A percentile compares a stretch with the other conserved stretches of the same genome.
These are phyloP conservation scores for Microplitis deprimator DNA, from an alignment of 2,888 invertebrate species.

Conservation along the genomic window DNA sequence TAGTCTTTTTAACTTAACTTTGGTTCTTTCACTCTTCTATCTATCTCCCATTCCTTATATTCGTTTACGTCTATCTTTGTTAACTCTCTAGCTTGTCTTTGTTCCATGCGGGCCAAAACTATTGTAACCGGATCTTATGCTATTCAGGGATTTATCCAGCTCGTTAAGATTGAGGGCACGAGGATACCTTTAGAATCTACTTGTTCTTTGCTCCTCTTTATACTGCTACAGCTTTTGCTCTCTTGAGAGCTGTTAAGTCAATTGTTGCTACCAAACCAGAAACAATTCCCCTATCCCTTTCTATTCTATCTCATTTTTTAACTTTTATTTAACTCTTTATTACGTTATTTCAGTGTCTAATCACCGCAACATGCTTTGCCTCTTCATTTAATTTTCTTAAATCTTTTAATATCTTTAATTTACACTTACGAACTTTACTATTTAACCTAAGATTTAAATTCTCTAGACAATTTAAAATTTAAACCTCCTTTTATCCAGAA, in stretches of 20 bases:
- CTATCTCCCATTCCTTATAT: neutral
- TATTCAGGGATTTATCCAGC: constrained; percentile 45
- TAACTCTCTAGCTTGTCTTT: constrained; percentile 23
- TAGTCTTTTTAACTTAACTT: constrained; percentile 2
- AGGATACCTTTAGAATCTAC: neutral
- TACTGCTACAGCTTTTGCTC: constrained; percentile 15
- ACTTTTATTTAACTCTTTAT: neutral
- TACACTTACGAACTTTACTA: neutral
- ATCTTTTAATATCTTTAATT: neutral
- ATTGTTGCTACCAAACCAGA: constrained; percentile 25
- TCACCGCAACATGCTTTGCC: neutral
- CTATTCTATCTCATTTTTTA: neutral
- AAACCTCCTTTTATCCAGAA: neutral
- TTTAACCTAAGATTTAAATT: neutral
- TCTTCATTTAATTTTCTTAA: neutral
- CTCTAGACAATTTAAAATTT: neutral
- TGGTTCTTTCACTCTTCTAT: constrained; percentile 12
- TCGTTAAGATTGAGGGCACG: constrained; percentile 41
- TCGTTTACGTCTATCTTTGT: constrained; percentile 1
- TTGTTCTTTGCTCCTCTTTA: constrained; percentile 1
- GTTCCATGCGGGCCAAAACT: constrained; percentile 30
- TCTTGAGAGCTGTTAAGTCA: constrained; percentile 29
- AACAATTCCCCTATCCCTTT: constrained; percentile 30
- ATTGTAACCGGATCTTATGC: constrained; percentile 46
- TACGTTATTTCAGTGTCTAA: constrained; percentile 5